Conservation (phyloP, 1,140 invertebrate species). For the Drosophila asahinai region DNA sequence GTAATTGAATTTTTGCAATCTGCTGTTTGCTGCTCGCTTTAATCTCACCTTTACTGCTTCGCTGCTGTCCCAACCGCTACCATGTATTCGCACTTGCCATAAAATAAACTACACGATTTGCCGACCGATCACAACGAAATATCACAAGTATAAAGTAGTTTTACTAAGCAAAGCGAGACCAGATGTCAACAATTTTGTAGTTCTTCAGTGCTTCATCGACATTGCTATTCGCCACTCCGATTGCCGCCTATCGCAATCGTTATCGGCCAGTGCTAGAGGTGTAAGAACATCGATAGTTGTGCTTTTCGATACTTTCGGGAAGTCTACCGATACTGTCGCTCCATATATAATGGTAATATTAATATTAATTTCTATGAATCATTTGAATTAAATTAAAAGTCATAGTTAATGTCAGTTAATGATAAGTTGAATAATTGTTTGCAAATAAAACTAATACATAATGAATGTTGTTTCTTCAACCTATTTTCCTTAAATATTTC, state of each 20-base stretch:
- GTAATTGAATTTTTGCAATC: slow-evolving; percentile 72
- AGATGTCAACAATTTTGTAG: slow-evolving; percentile 74
- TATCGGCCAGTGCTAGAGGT: slow-evolving; percentile 12
- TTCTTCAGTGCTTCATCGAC: slow-evolving; percentile 65
- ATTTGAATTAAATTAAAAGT: no score
- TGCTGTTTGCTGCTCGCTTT: slow-evolving; percentile 11
- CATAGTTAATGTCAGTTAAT: no score
- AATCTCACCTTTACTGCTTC: slow-evolving; percentile 57
- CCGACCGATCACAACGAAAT: slow-evolving; percentile 69
- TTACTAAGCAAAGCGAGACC: slow-evolving; percentile 61
- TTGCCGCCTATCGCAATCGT: slow-evolving; percentile 4
- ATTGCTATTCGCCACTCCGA: slow-evolving; percentile 64
- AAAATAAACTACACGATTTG: slow-evolving; percentile 52
- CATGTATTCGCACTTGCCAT: slow-evolving; percentile 63
- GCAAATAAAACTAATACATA: no score
- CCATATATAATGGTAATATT: no score
- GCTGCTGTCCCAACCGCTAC: slow-evolving; percentile 36
- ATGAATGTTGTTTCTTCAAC: no score
- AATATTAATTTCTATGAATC: no score
- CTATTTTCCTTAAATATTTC: no score
- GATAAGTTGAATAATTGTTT: no score
- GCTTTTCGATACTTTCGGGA: no score
- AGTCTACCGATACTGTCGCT: no score
- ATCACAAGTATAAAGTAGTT: slow-evolving; percentile 69
- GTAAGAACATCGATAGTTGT: no score